Percentiles rank a stretch among this genome's conserved stretches.
Conservation (phyloP, 2,797 vertebrate genomes). For the Mus minutoides region DNA sequence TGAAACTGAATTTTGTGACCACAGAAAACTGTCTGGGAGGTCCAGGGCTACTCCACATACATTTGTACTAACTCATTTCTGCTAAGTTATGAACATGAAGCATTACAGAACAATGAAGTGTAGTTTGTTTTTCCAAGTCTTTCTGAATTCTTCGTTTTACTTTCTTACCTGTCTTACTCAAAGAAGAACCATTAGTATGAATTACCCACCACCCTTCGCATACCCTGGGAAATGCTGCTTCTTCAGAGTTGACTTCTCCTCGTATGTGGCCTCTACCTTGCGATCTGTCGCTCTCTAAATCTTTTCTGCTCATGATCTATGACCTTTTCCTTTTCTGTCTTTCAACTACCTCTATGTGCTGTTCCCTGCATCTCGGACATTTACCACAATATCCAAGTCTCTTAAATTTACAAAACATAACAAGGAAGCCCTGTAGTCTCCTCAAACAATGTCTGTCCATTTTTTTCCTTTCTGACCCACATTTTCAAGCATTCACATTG, state of each 20-base stretch:
- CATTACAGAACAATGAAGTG: conserved; percentile 49
- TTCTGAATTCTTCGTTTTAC: conserved; percentile 64
- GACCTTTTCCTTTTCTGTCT: neutral
- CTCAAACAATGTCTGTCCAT: neutral
- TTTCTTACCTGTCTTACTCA: conserved; percentile 33
- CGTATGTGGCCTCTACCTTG: neutral
- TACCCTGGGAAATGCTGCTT: neutral
- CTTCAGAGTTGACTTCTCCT: neutral
- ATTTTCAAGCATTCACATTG: neutral
- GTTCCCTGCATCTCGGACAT: neutral
- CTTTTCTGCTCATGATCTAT: neutral
- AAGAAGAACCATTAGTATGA: neutral
- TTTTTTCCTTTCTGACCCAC: neutral
- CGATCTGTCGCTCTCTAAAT: neutral
- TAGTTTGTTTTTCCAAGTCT: conserved; percentile 72
- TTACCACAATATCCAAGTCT: neutral
- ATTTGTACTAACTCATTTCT: conserved; percentile 52
- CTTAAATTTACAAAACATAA: conserved; percentile 10
- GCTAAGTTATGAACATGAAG: conserved; percentile 62
- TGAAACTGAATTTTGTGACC: conserved; percentile 47
- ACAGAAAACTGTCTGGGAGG: conserved; percentile 67
- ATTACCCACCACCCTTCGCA: conserved; percentile 11
- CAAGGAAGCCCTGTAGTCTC: neutral
- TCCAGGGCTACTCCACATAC: conserved; percentile 52
- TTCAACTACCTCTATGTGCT: neutral